These are phyloP conservation scores for Henicopernis longicauda DNA, from an alignment of 2,113 vertebrate species.

Conservation along the genomic window DNA sequence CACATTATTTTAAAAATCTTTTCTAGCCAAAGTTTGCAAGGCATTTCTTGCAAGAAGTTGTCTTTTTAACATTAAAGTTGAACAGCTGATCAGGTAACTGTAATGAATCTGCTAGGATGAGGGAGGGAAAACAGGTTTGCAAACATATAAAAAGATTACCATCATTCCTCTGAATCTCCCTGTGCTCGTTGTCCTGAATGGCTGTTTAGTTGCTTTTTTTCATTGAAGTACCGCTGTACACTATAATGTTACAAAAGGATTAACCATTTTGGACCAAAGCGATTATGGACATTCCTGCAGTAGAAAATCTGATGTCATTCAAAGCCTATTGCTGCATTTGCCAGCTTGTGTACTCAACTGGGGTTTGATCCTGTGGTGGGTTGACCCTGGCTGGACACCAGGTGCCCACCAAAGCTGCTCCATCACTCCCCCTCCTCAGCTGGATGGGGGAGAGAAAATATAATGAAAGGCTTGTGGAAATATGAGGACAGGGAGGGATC, in stretches of 20 bases:
- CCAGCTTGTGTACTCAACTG: not conserved
- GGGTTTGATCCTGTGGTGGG: not conserved
- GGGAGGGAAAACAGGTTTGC: not conserved
- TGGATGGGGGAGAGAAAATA: not conserved
- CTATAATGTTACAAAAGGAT: not conserved
- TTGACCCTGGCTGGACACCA: not conserved
- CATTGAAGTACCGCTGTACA: not conserved
- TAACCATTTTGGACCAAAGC: not conserved
- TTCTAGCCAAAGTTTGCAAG: not conserved
- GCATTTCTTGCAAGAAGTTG: not conserved
- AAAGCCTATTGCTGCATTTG: not conserved
- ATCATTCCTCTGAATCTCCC: not conserved
- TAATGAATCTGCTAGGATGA: not conserved
- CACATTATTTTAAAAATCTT: not conserved
- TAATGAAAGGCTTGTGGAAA: not conserved
- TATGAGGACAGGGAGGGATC: not conserved
- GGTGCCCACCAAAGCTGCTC: not conserved
- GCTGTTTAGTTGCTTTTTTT: not conserved
- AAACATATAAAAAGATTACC: not conserved
- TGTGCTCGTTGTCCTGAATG: not conserved
- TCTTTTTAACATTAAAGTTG: constrained; percentile 10
- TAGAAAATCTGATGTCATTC: not conserved
- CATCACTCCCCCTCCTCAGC: not conserved
- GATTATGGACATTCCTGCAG: not conserved
- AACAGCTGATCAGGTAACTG: constrained; percentile 15